phyloP scores from a whole-genome alignment of 2,797 vertebrate species.

The Eremophila alpestris region DNA sequence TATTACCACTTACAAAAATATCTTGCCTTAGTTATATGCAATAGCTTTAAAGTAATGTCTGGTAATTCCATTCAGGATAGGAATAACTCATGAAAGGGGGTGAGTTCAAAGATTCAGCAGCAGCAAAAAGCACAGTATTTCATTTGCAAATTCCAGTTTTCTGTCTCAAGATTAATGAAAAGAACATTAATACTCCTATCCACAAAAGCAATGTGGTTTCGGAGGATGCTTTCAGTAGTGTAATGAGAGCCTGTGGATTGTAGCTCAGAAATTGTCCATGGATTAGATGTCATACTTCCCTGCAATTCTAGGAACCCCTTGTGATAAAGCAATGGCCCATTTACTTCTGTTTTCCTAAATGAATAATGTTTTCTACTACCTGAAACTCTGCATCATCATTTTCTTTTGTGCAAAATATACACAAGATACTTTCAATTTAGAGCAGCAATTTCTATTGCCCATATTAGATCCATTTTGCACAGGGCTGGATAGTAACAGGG shows the following conservation, averaged over 20 bases:
- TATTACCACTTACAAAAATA: not conserved
- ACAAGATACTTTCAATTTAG: not conserved
- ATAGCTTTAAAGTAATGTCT: not conserved
- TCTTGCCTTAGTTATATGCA: not conserved
- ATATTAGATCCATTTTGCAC: not conserved
- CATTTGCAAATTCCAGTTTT: not conserved
- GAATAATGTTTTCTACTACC: not conserved
- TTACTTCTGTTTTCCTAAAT: not conserved
- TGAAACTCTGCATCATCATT: not conserved
- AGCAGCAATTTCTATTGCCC: not conserved
- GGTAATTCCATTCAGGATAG: not conserved
- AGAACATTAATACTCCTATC: not conserved
- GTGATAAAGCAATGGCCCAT: not conserved
- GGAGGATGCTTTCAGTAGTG: not conserved
- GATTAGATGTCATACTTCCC: not conserved
- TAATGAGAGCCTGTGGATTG: not conserved
- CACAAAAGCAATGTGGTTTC: not conserved
- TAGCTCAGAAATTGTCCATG: not conserved
- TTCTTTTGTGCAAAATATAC: not conserved
- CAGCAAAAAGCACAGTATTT: not conserved
- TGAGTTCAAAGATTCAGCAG: not conserved
- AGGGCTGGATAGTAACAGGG: not conserved
- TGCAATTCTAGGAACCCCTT: not conserved
- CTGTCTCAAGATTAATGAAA: not conserved
- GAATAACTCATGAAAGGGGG: not conserved